Conservation (phyloP, 35 echinoderm and acorn worm genomes). For the Apostichopus parvimensis region DNA sequence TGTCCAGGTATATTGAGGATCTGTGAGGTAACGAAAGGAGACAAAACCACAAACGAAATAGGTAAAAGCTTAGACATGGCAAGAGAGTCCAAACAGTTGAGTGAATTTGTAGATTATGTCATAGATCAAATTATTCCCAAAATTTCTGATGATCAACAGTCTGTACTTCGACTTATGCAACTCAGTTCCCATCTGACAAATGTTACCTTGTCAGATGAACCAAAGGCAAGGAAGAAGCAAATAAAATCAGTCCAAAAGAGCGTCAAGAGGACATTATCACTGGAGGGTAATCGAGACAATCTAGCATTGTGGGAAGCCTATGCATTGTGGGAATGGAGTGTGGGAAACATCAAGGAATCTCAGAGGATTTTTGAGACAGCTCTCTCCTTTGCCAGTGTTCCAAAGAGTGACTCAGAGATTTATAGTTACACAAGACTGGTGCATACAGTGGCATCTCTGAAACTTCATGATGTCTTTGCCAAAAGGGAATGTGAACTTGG, state of each 20-base stretch:
- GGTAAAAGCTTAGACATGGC: not conserved
- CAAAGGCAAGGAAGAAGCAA: conserved; percentile 62
- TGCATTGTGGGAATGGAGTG: conserved; percentile 77
- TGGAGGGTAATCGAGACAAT: conserved; percentile 82
- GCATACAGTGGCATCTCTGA: conserved; percentile 56
- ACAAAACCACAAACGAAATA: not conserved
- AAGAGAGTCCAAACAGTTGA: not conserved
- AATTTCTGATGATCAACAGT: conserved; percentile 9
- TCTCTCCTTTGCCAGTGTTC: conserved; percentile 61
- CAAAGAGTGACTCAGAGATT: conserved; percentile 29
- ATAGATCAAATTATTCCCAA: conserved; percentile 23
- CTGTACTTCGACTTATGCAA: conserved; percentile 34
- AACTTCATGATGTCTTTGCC: conserved; percentile 50
- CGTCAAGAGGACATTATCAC: conserved; percentile 70
- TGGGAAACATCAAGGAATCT: conserved; percentile 71
- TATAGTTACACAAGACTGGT: conserved; percentile 50
- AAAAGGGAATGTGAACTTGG: not conserved
- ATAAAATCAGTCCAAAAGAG: conserved; percentile 77
- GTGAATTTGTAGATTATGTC: conserved; percentile 50
- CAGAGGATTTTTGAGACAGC: conserved; percentile 79
- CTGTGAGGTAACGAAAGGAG: not conserved
- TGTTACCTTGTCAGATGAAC: not conserved
- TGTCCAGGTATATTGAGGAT: conserved; percentile 14
- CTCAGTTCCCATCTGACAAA: conserved; percentile 51
- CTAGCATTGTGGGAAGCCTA: conserved; percentile 75